phyloP scores from a whole-genome alignment of 2,113 vertebrate genomes.

The Dicaeum eximium region DNA sequence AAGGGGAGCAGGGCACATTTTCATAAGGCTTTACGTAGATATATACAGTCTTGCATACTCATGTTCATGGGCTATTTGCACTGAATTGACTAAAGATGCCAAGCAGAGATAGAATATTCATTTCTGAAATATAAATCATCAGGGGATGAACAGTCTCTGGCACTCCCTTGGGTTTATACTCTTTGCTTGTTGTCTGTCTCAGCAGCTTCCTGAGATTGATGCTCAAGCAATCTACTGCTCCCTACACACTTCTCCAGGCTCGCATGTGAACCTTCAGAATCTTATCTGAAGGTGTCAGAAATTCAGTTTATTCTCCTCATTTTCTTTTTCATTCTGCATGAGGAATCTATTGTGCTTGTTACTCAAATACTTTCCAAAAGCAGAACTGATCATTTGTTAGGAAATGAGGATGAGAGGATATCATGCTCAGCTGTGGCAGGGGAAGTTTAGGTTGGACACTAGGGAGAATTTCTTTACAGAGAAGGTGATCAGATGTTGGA shows the following conservation, averaged over 20 bases:
- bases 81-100: background rate
- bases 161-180: background rate
- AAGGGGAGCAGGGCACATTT: rapidly evolving
- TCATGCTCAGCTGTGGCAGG: background rate
- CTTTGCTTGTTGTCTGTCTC: background rate
- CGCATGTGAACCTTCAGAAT: background rate
- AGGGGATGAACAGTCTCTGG: background rate
- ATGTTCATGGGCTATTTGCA: background rate
- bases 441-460: background rate
- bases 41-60: background rate
- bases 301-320: background rate
- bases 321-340: background rate
- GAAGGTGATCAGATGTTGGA: background rate
- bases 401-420: background rate
- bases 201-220: background rate
- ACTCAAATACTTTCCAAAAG: background rate
- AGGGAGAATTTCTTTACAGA: background rate
- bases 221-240: background rate
- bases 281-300: background rate
- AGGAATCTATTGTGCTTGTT: background rate
- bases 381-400: background rate
- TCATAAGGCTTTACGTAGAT: background rate
- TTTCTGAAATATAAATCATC: background rate
- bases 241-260: background rate
- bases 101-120: background rate